A percentile compares a stretch with the other conserved stretches of the same genome.
Evolutionary conservation across 2,797 vertebrate species (phyloP).

Genomic region (Lepilemur septentrionalis): DNA sequence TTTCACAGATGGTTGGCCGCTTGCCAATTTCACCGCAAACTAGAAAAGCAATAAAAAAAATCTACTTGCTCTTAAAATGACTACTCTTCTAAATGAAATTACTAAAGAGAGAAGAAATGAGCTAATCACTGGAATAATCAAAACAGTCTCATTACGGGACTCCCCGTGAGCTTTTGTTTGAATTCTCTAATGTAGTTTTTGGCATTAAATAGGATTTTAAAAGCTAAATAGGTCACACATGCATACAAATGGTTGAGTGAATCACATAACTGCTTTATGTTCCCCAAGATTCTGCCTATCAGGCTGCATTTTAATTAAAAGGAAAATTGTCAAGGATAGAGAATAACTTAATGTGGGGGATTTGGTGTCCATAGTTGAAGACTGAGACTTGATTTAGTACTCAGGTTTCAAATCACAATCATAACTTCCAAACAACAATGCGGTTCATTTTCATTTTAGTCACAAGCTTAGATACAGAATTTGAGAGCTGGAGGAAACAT

Average conservation of each 20-base stretch:
- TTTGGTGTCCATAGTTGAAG: slow-evolving; percentile 12
- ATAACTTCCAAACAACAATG: neutral
- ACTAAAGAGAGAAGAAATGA: slow-evolving; percentile 59
- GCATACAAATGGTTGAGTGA: slow-evolving; percentile 45
- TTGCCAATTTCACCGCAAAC: slow-evolving; percentile 67
- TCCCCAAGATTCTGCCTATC: slow-evolving; percentile 39
- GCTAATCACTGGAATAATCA: slow-evolving; percentile 73
- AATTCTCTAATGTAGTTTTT: slow-evolving; percentile 74
- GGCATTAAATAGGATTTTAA: slow-evolving; percentile 71
- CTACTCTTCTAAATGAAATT: slow-evolving; percentile 77
- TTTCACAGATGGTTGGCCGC: slow-evolving; percentile 68
- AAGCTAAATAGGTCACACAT: slow-evolving; percentile 74
- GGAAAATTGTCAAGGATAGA: slow-evolving; percentile 40
- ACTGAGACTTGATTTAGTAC: neutral
- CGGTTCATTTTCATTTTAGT: neutral
- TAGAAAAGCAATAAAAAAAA: slow-evolving; percentile 60
- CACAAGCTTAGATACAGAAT: neutral
- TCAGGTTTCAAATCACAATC: slow-evolving; percentile 17
- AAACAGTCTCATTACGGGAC: slow-evolving; percentile 60
- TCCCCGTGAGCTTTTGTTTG: slow-evolving; percentile 75
- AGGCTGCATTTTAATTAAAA: slow-evolving; percentile 69
- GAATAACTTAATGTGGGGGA: slow-evolving; percentile 8
- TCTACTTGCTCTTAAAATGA: slow-evolving; percentile 74
- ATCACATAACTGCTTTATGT: slow-evolving; percentile 58
- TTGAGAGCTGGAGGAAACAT: neutral